These are phyloP conservation scores for Circaetus cinerascens DNA, from an alignment of 2,113 vertebrate species.

Conservation along the genomic window DNA sequence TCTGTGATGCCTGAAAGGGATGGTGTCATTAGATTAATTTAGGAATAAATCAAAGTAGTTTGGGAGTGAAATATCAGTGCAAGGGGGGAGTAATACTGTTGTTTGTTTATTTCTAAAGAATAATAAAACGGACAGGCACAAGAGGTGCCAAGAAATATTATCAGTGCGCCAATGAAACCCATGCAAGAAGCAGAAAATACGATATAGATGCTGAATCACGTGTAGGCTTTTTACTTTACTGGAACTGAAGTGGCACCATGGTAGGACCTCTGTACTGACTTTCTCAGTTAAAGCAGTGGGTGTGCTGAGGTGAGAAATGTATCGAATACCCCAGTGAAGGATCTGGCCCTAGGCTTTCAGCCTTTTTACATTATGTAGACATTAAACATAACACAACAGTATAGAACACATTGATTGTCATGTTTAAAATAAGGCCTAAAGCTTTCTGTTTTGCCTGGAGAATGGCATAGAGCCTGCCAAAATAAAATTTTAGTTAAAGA, in stretches of 20 bases:
- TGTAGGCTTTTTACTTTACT: not conserved
- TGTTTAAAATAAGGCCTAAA: not conserved
- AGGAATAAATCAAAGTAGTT: not conserved
- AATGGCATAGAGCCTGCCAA: not conserved
- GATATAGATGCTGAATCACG: too few relatives aligned
- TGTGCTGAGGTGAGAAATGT: not conserved
- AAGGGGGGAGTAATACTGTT: rapidly evolving
- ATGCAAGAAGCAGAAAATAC: not conserved
- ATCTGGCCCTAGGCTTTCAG: not conserved
- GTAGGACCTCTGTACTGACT: not conserved
- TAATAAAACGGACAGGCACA: not conserved
- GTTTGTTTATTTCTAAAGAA: not conserved
- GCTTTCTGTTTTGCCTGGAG: not conserved
- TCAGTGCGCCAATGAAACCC: not conserved
- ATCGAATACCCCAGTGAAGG: rapidly evolving
- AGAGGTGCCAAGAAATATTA: not conserved
- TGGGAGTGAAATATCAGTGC: not conserved
- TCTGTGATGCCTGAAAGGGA: not conserved
- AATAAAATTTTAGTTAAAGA: not conserved
- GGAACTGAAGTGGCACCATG: not conserved
- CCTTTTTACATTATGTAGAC: not conserved
- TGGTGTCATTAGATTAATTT: not conserved
- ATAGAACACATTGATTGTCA: not conserved
- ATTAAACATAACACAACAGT: not conserved
- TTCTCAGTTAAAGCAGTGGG: not conserved